phyloP scores from a whole-genome alignment of 1,140 invertebrate genomes.

The Nebria ingens region DNA sequence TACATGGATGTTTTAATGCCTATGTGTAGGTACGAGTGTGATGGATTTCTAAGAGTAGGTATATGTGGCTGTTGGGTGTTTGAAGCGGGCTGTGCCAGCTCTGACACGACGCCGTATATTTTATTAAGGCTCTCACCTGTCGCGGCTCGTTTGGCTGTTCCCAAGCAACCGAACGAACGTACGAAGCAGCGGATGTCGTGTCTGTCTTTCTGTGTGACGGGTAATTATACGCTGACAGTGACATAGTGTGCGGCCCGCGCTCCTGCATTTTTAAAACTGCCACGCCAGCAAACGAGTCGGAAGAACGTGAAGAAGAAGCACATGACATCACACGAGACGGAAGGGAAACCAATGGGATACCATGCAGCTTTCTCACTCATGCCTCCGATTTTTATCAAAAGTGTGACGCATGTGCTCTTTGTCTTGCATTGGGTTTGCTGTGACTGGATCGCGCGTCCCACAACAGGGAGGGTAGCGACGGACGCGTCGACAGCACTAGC shows the following conservation, averaged over 20 bases:
- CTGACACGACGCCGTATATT: slow-evolving; percentile 25
- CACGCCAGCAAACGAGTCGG: not conserved
- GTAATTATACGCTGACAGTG: slow-evolving; percentile 34
- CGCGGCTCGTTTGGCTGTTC: slow-evolving; percentile 29
- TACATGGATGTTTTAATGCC: too few species aligned
- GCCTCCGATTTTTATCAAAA: too few species aligned
- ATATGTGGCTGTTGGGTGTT: too few species aligned
- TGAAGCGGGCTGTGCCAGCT: not conserved
- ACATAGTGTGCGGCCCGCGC: slow-evolving; percentile 29
- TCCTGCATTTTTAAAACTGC: slow-evolving; percentile 29
- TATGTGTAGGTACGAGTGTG: too few species aligned
- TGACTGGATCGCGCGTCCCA: too few species aligned
- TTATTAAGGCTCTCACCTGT: slow-evolving; percentile 31
- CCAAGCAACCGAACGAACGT: slow-evolving; percentile 26
- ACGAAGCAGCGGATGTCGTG: slow-evolving; percentile 28
- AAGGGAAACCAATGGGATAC: too few species aligned
- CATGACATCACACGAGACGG: too few species aligned
- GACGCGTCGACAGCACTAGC: not conserved
- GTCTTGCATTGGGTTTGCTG: too few species aligned
- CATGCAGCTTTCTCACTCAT: too few species aligned
- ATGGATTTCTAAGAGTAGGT: too few species aligned
- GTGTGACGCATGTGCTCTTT: too few species aligned
- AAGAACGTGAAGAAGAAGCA: not conserved
- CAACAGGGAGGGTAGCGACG: too few species aligned
- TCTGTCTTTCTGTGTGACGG: slow-evolving; percentile 30